A percentile compares a stretch with the other conserved stretches of the same genome.
Conservation (phyloP, 2,888 invertebrate species). For the Tachina lurida region DNA sequence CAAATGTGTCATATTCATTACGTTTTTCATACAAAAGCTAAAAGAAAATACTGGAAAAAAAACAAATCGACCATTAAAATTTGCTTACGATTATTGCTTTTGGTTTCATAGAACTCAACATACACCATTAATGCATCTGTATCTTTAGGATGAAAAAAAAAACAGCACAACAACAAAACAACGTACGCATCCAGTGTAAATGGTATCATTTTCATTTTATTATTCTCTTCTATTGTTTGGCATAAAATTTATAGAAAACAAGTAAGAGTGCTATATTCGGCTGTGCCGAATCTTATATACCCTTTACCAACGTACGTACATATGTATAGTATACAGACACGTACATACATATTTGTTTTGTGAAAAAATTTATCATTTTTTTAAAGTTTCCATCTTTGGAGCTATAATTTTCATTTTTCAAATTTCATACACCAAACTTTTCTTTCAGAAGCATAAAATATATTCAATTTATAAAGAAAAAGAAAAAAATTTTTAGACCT, state of each 20-base stretch:
- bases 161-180: neutral
- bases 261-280: too few species aligned
- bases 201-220: conserved; percentile 54
- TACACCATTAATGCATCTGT: conserved; percentile 33
- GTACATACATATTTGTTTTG: too few species aligned
- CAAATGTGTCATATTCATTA: conserved; percentile 59
- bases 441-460: too few species aligned
- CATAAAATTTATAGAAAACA: conserved; percentile 28
- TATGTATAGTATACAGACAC: too few species aligned
- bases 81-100: conserved; percentile 54
- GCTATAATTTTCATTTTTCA: too few species aligned
- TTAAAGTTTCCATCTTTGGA: too few species aligned
- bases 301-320: too few species aligned
- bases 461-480: too few species aligned
- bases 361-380: too few species aligned
- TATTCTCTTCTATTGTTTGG: conserved; percentile 16
- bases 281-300: too few species aligned
- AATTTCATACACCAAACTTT: too few species aligned
- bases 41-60: conserved; percentile 7
- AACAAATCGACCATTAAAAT: conserved; percentile 51
- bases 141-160: conserved; percentile 3
- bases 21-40: conserved; percentile 15
- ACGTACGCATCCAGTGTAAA: conserved; percentile 33
- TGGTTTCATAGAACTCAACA: conserved; percentile 50
- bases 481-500: too few species aligned